phyloP scores from a whole-genome alignment of 2,797 vertebrate species.

The Glyptemys insculpta region DNA sequence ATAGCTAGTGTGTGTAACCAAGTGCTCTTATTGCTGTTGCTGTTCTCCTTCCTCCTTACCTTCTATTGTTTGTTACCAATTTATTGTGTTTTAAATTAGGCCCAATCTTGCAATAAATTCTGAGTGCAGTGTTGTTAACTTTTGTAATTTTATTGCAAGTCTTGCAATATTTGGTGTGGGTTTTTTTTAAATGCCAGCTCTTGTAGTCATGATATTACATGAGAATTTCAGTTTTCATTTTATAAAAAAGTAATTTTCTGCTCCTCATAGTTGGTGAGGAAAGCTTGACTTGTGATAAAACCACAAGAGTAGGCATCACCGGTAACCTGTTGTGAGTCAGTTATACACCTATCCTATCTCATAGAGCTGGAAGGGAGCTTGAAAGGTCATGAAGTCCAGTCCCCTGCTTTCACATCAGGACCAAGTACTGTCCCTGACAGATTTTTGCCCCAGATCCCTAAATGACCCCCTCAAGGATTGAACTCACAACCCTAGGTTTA shows the following conservation, averaged over 20 bases:
- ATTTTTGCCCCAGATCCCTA: too few species aligned
- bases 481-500: too few species aligned
- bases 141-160: neutral
- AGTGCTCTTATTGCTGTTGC: constrained; percentile 1
- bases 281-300: neutral
- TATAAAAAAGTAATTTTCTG: neutral
- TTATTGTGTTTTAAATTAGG: neutral
- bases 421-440: too few species aligned
- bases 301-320: neutral
- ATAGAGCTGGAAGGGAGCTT: too few species aligned
- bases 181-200: neutral
- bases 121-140: neutral
- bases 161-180: neutral
- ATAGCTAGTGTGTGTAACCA: neutral
- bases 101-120: neutral
- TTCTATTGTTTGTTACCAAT: constrained; percentile 2
- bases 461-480: too few species aligned
- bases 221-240: neutral
- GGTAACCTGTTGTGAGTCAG: neutral
- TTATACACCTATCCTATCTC: neutral
- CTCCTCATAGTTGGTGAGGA: neutral
- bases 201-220: neutral
- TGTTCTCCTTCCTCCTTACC: constrained; percentile 19
- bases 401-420: too few species aligned
- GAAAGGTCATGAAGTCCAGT: too few species aligned